A percentile compares a stretch with the other conserved stretches of the same genome.
phyloP scores from a whole-genome alignment of 2,113 vertebrate genomes.

The Gallinago media region DNA sequence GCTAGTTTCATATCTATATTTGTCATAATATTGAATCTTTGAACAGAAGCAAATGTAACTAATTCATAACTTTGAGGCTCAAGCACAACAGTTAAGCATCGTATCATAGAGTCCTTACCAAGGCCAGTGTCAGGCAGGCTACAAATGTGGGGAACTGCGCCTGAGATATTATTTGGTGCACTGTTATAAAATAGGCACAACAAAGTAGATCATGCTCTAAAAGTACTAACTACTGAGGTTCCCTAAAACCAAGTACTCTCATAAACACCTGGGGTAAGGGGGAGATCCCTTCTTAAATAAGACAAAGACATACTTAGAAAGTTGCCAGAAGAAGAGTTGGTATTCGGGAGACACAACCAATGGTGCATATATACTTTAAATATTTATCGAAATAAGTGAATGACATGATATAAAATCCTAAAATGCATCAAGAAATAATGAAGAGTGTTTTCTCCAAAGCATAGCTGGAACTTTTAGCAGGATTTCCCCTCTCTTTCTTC shows the following conservation, averaged over 20 bases:
- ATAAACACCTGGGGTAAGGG: background rate
- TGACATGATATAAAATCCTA: background rate
- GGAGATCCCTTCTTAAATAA: background rate
- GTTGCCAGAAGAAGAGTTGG: background rate
- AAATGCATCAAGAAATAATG: background rate
- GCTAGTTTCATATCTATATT: background rate
- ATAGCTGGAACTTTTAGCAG: background rate
- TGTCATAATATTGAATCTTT: background rate
- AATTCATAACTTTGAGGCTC: background rate
- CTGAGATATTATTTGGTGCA: background rate
- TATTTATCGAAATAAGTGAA: background rate
- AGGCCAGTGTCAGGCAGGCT: background rate
- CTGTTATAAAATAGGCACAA: background rate
- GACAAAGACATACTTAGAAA: background rate
- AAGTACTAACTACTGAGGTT: background rate
- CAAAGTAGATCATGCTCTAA: background rate
- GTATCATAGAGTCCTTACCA: background rate
- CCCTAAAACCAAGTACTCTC: background rate
- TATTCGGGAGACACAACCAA: background rate
- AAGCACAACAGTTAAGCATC: background rate
- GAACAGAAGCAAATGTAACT: background rate
- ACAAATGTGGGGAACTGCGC: background rate
- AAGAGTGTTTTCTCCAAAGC: slow-evolving; percentile 1
- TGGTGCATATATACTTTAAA: background rate
- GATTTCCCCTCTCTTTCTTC: background rate